A percentile compares a stretch with the other conserved stretches of the same genome.
These are phyloP conservation scores for Coronaproctus castanopsis DNA, from an alignment of 2,888 invertebrate genomes.

Conservation along the genomic window DNA sequence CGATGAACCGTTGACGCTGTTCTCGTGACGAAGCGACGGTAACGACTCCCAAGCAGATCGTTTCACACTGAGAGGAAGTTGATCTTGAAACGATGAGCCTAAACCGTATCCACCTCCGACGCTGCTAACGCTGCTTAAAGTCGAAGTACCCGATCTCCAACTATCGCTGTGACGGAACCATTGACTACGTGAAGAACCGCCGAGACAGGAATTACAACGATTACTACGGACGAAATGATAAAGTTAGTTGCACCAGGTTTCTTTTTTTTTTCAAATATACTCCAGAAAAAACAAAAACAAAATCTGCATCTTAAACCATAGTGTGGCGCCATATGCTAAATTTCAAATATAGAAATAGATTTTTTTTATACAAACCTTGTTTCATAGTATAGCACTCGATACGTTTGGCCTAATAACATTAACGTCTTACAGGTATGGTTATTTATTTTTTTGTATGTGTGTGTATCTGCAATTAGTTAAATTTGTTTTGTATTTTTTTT, in stretches of 20 bases:
- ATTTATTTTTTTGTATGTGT: too few relatives aligned
- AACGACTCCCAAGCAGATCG: conserved; percentile 74
- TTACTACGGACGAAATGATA: too few relatives aligned
- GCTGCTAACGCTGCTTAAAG: conserved; percentile 34
- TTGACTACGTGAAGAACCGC: conserved; percentile 70
- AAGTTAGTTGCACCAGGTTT: too few relatives aligned
- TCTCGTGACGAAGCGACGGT: conserved; percentile 64
- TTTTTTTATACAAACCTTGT: too few relatives aligned
- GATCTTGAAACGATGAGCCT: conserved; percentile 21
- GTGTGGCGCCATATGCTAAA: too few relatives aligned
- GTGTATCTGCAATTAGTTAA: too few relatives aligned
- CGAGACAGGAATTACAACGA: conserved; percentile 65
- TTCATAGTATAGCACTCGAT: too few relatives aligned
- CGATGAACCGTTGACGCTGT: conserved; percentile 51
- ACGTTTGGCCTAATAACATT: too few relatives aligned
- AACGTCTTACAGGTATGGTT: too few relatives aligned
- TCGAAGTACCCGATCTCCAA: conserved; percentile 57
- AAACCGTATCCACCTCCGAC: conserved; percentile 30
- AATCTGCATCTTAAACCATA: not conserved
- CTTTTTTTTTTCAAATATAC: too few relatives aligned
- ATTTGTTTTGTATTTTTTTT: too few relatives aligned
- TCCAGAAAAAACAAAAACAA: not conserved
- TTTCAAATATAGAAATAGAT: too few relatives aligned
- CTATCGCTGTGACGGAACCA: conserved; percentile 82
- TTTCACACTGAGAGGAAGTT: conserved; percentile 34